Base-by-base conservation (phyloP, 2,797 vertebrate genomes). In the Trachurus trachurus region DNA sequence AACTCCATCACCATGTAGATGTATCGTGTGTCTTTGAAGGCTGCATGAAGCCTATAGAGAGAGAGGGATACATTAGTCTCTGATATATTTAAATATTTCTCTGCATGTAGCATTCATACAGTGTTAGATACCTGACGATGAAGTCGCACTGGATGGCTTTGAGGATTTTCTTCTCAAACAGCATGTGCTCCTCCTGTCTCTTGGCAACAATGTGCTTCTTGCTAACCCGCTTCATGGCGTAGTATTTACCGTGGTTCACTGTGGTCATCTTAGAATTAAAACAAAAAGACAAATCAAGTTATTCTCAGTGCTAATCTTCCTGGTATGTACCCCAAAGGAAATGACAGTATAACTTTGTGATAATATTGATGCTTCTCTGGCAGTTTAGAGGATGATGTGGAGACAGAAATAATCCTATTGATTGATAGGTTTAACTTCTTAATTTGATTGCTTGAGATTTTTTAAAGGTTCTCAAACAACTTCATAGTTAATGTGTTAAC, bases 1-100 rank as follows among this genome's bases (percentile, higher is more conserved):
- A 96, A 96, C 73, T 97, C 96, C 95, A 96, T 96, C 39, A 96
- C 74, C 95, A 96, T 95, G 87, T 96, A 97, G 83, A 97, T 91
- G 71, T 95, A 94, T 6, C 92, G 92, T 0, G 91, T 68, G 82
- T 96, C 95, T 86, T 93, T 95, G 75, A 96, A 97, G 2, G 94
- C 93, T n/a, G 85, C 90, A 4, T 96, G 79, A 44, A 97, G 93
- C 73, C 96, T 97, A 61, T 10, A 78, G 39, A 66, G 5, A 44
- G 7, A 71, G 52, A 13, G 26, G 19, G 1, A 77, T 53, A 15
- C 6, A 26, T 66, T 66, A 4, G 5, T 17, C 34, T 1, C 0
- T 12, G 0, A 49, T 8, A 21, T 17, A 31, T 31, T 39, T 29
- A 2, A 21, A 2, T 29, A 16, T 37, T 11, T n/a, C 31, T 13